Evolutionary conservation across 2,797 vertebrate species (phyloP), one percentile per base, ranked within the genome.

Genomic region (Emydoidea blandingii): DNA sequence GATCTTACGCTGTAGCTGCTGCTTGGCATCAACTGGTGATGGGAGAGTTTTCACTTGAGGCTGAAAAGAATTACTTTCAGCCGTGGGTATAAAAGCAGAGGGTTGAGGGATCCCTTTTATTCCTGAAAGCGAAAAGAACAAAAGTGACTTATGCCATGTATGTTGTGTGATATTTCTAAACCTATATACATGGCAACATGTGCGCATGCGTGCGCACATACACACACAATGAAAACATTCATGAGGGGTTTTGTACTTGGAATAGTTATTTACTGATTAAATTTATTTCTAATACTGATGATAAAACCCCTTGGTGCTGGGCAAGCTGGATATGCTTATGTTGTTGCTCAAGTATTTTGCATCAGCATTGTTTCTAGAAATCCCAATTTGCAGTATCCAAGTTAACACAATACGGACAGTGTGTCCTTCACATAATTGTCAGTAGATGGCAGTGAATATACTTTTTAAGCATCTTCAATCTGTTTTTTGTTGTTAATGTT

Each of bases 1-100:
- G 96, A 99, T 99, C 98, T 99, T 99, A 88, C 99, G 99, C 96
- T 99, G 99, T 94, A 99, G 99, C 96, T 99, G 99, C 98, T 99
- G 99, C 97, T 99, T 99, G 82, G 99, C 99, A 93, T 99, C 99
- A 21, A 99, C 97, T 41, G 99, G 99, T 12, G 99, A 99, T 11
- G 99, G 98, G 98, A 99, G 97, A 74, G 99, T 99, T 93, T 99
- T 98, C 91, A 98, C 98, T 96, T 99, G 99, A 3, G 99, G 99
- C 98, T 99, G 99, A 98, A 99, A 99, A 90, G 99, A 98, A 97
- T 99, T 98, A 97, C 99, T 98, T 98, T 99, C 99, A 56, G 99
- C 98, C 85, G 99, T 99, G 59, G 99, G 99, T 96, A 99, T 94
- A 95, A 99, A 99, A 49, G 99, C 99, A 89, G 99, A 99, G 6